Conservation (phyloP, 2,113 vertebrate species). For the Oryctolagus cuniculus region mOryCun1.1 NC_091436.1:133111501-133112000, state of each 20-base stretch:
- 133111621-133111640: not conserved
- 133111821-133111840: conserved; percentile 49
- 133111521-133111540: conserved; percentile 17
- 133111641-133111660: conserved; percentile 4
- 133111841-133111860: not conserved
- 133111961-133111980: not conserved
- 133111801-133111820: conserved; percentile 45
- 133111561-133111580: not conserved
- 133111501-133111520: conserved; percentile 34
- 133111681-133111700: conserved; percentile 66
- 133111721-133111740: conserved; percentile 58
- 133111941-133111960: not conserved
- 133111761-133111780: conserved; percentile 59
- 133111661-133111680: conserved; percentile 38
- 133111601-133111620: not conserved
- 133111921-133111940: conserved; percentile 19
- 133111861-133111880: conserved; percentile 65
- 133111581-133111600: not conserved
- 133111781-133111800: conserved; percentile 60
- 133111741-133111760: conserved; percentile 45
- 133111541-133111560: not conserved
- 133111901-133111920: conserved; percentile 35
- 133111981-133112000: not conserved
- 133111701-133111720: conserved; percentile 3
- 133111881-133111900: conserved; percentile 34